Percentiles rank a stretch among this genome's conserved stretches.
Conservation (phyloP, 2,113 vertebrate species). For the Crotophaga sulcirostris region DNA sequence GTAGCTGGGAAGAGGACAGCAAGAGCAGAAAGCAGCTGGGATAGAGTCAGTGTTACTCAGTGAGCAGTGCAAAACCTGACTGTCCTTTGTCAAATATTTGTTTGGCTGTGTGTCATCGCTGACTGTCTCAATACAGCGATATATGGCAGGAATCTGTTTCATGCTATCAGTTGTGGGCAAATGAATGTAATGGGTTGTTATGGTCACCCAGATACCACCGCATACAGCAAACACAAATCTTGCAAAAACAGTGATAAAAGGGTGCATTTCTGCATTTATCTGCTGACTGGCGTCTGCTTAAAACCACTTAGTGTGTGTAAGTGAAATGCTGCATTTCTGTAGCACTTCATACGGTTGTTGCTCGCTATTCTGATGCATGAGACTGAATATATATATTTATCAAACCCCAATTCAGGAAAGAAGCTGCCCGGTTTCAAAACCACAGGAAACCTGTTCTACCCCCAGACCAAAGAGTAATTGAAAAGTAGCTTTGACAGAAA, state of each 20-base stretch:
- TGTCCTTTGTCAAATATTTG: constrained; percentile 47
- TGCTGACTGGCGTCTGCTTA: neutral
- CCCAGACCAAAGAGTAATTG: neutral
- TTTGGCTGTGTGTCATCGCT: neutral
- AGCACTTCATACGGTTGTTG: neutral
- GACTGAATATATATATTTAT: constrained; percentile 1
- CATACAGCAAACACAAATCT: constrained; percentile 30
- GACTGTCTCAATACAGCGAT: neutral
- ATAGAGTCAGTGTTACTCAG: neutral
- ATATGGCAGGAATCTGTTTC: neutral
- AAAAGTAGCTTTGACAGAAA: neutral
- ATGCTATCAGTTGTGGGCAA: neutral
- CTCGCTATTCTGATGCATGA: neutral
- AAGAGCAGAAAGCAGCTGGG: neutral
- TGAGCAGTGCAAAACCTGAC: neutral
- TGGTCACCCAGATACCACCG: constrained; percentile 1
- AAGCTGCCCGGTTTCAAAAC: neutral
- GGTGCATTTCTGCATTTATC: neutral
- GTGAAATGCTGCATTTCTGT: neutral
- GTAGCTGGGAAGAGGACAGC: neutral
- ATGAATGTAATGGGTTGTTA: constrained; percentile 18
- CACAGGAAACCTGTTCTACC: constrained; percentile 22
- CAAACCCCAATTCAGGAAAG: constrained; percentile 2
- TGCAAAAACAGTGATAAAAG: constrained; percentile 23
- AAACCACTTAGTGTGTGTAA: neutral